Percentiles rank a stretch among this genome's conserved stretches.
phyloP scores from a whole-genome alignment of 2,113 vertebrate species.

The human region GRCh38 chr3:104865001-104865500 shows the following conservation, averaged over 20 bases:
- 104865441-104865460: not conserved
- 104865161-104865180: not conserved
- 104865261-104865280: not conserved
- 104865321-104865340: not conserved
- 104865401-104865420: not conserved
- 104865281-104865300: not conserved
- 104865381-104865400: not conserved
- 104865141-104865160: not conserved
- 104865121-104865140: not conserved
- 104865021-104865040: not conserved
- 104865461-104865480: not conserved
- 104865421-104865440: not conserved
- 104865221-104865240: not conserved
- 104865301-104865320: slow-evolving; percentile 20
- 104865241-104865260: not conserved
- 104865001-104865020: not conserved
- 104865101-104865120: not conserved
- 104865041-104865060: not conserved
- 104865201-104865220: not conserved
- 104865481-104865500: not conserved
- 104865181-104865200: not conserved
- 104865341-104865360: not conserved
- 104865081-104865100: not conserved
- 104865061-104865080: not conserved
- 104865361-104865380: not conserved